Conservation (phyloP, 2,888 invertebrate species). For the Frankliniella intonsa region DNA sequence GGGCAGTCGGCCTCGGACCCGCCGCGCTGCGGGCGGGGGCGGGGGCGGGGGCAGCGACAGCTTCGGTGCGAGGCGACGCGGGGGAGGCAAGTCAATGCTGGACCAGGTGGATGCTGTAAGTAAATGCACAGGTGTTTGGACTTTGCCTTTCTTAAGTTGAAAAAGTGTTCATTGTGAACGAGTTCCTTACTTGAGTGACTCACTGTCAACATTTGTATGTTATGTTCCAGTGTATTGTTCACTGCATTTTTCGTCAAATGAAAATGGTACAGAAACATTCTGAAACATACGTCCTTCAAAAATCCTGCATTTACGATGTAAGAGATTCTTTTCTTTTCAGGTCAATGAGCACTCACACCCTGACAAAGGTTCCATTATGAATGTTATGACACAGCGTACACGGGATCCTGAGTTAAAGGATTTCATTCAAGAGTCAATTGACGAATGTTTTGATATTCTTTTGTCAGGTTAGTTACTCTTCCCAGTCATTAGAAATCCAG, state of each 20-base stretch:
- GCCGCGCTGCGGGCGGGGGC: not conserved
- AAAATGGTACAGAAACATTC: slow-evolving; percentile 38
- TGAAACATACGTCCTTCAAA: too few species aligned
- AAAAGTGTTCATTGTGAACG: too few species aligned
- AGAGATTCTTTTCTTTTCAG: slow-evolving; percentile 34
- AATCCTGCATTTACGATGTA: not conserved
- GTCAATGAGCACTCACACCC: slow-evolving; percentile 39
- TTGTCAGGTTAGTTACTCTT: slow-evolving; percentile 35
- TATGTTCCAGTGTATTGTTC: slow-evolving; percentile 41
- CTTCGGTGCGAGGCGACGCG: not conserved
- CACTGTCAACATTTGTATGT: slow-evolving; percentile 31
- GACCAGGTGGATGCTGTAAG: slow-evolving; percentile 10
- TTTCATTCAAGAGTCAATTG: slow-evolving; percentile 41
- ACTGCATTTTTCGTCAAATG: slow-evolving; percentile 41
- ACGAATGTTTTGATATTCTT: slow-evolving; percentile 41
- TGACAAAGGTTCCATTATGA: slow-evolving; percentile 39
- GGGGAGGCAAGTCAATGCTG: not conserved
- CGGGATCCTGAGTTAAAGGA: slow-evolving; percentile 40
- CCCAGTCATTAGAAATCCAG: not conserved
- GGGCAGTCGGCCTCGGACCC: slow-evolving; percentile 1
- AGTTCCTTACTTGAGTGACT: not conserved
- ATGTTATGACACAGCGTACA: slow-evolving; percentile 39
- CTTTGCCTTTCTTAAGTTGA: too few species aligned
- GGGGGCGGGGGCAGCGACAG: not conserved
- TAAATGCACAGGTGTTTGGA: not conserved